Base-by-base conservation (phyloP, 2,113 vertebrate genomes). In the Chionis minor region DNA sequence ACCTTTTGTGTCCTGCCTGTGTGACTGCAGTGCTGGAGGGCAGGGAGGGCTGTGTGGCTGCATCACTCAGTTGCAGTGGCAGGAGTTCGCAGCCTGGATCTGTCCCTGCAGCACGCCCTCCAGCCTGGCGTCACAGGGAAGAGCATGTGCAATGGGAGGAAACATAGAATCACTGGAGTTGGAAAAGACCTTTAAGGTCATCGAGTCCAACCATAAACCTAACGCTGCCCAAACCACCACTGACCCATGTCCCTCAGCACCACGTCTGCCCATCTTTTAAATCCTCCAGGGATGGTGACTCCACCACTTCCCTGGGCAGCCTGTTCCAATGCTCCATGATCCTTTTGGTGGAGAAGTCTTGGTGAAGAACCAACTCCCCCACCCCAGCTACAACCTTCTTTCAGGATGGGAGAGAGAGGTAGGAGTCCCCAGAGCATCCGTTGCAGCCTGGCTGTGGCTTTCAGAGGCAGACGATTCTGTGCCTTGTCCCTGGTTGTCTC, bases 1-100 rank as follows among this genome's bases (percentile, higher is more conserved):
- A 33, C 1, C 0, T 3, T 65, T 75, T 10, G 0, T 33, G 49
- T 12, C 28, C 26, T 66, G 11, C 11, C 44, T 26, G 30, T 42
- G 71, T 38, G 55, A 33, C 69, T 2, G 1, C 18, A 2, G 52
- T 35, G 30, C 26, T 51, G 27, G 58, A 14, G 24, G n/a, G 4
- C 10, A 3, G 33, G 12, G 23, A 23, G 16, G 40, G 7, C 35
- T 42, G n/a, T 15, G 27, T 47, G 30, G 18, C 33, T 4, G 2
- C 40, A 61, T 14, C 24, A 35, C 16, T 40, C 13, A 0, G 59
- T 8, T 44, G 19, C 15, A 4, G 65, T n/a, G 59, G 40, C 65
- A 67, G 79, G 51, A 56, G 56, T 17, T 59, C 4, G 4, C 45
- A 92, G 75, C 42, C 63, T 52, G 33, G 40, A 19, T 44, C 23